Base-by-base conservation (phyloP, 1,140 invertebrate genomes). In the Drosophila bipectinata region DNA sequence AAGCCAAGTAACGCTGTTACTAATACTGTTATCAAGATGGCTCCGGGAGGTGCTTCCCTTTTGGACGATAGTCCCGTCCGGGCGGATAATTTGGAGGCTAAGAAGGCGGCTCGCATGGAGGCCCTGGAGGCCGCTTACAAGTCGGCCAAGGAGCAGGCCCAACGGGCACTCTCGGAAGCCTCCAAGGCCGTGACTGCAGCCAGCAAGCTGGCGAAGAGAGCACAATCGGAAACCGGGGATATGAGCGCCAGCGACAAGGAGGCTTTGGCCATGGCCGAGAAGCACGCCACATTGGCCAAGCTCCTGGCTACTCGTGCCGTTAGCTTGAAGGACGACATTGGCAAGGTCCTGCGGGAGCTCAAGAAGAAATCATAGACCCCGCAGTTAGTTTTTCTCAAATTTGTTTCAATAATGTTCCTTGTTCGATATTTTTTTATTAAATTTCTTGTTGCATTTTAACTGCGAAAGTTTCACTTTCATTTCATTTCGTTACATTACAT, bases 361-460 rank as follows among this genome's bases (percentile, higher is more conserved):
- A 76, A 79, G 14, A 55, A 55, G 10, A 59, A 63, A 7, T 4
- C 56, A 9, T 60, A 55, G 49, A 24, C 2, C 24, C 34, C 18
- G 6, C 7, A 15, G 18, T 14, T 21, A 15, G 14, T 77, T 60
- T 52, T 32, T 4, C 37, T 39, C 15, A 14, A 37, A 57, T 69
- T 51, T 72, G 52, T 12, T 67, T 21, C 21, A 21, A 24, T 45
- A 10, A 54, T 7, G 48, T 8, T 47, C 30, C 37, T 24, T 63
- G 54, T 74, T 79, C 28, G 14, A 72, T 72, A 24, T 41, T 24
- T 81, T 63, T 59, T 51, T 49, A 83, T 83, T 83, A 83, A 83
- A 83, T 83, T 83, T 83, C n/a, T 44, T 48, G 79, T 83, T 79
- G 39, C 55, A 59, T 54, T 77, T 67, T 26, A 9, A 12, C 34